These are phyloP conservation scores for Polydesmus complanatus DNA, from an alignment of 2,888 invertebrate genomes.

Conservation along the genomic window DNA sequence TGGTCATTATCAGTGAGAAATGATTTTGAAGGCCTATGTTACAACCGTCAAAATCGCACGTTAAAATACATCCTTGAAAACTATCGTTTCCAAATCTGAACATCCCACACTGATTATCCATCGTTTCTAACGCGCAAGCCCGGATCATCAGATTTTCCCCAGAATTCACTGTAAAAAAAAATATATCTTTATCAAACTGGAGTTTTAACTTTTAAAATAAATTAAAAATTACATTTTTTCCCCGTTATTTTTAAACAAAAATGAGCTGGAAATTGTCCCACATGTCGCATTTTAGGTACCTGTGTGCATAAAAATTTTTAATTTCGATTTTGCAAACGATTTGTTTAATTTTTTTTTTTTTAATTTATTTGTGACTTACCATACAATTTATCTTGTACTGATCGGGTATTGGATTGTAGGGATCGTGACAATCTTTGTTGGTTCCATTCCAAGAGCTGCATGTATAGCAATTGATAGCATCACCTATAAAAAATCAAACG, in stretches of 20 bases:
- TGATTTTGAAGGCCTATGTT: constrained; percentile 25
- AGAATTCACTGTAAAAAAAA: constrained; percentile 27
- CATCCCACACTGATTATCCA: constrained; percentile 40
- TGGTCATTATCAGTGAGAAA: background rate
- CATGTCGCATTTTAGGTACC: constrained; percentile 36
- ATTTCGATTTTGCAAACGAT: no score
- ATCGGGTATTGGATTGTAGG: constrained; percentile 37
- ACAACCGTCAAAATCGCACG: constrained; percentile 39
- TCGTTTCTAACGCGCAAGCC: constrained; percentile 36
- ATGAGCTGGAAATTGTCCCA: constrained; percentile 39
- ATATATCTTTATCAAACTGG: constrained; percentile 6
- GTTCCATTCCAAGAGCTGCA: constrained; percentile 39
- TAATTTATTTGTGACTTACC: no score
- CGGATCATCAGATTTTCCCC: constrained; percentile 35
- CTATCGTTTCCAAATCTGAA: constrained; percentile 36
- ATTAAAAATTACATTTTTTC: constrained; percentile 31
- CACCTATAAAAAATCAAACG: constrained; percentile 7
- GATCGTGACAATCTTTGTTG: constrained; percentile 38
- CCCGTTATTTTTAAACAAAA: constrained; percentile 42
- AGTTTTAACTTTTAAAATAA: background rate
- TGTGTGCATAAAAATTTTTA: no score
- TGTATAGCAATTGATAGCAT: constrained; percentile 37
- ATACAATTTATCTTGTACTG: constrained; percentile 35
- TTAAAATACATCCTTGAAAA: constrained; percentile 39
- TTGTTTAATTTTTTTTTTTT: no score